Percentiles rank a stretch among this genome's conserved stretches.
These are phyloP conservation scores for Agonopterix heracliana DNA, from an alignment of 2,888 invertebrate genomes.

Conservation along the genomic window DNA sequence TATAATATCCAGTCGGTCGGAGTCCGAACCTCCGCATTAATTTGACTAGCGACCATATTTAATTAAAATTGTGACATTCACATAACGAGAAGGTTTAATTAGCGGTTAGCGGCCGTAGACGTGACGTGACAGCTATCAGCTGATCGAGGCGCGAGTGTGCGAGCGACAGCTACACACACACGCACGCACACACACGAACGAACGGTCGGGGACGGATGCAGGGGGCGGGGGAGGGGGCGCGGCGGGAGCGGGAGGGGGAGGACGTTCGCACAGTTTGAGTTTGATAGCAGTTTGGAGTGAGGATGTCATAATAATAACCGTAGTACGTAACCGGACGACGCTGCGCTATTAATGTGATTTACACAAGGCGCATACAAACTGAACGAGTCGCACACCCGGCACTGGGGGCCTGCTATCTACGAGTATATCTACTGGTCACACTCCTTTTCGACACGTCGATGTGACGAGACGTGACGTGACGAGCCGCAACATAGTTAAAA, in stretches of 20 bases:
- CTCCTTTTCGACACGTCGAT: too few species aligned
- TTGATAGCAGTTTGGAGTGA: too few species aligned
- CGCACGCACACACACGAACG: background rate
- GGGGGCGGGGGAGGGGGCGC: background rate
- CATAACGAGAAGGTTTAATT: background rate
- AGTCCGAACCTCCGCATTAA: background rate
- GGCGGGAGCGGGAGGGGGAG: background rate
- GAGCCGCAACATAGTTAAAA: too few species aligned
- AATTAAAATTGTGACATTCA: constrained; percentile 3
- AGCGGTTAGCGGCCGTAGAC: background rate
- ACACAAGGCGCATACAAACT: too few species aligned
- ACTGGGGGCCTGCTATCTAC: too few species aligned
- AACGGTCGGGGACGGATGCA: background rate
- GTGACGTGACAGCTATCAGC: background rate
- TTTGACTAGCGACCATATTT: constrained; percentile 1
- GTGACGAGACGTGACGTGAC: too few species aligned
- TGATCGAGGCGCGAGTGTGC: background rate
- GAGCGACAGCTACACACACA: background rate
- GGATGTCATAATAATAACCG: too few species aligned
- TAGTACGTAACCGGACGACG: too few species aligned
- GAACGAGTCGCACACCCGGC: too few species aligned
- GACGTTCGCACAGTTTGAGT: too few species aligned
- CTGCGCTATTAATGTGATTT: too few species aligned
- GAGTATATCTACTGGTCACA: too few species aligned
- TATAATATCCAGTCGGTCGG: background rate